A percentile compares a stretch with the other conserved stretches of the same genome.
These are phyloP conservation scores for Pachyseris speciosa DNA, from an alignment of 64 coral and sea anemone species.

Conservation along the genomic window DNA sequence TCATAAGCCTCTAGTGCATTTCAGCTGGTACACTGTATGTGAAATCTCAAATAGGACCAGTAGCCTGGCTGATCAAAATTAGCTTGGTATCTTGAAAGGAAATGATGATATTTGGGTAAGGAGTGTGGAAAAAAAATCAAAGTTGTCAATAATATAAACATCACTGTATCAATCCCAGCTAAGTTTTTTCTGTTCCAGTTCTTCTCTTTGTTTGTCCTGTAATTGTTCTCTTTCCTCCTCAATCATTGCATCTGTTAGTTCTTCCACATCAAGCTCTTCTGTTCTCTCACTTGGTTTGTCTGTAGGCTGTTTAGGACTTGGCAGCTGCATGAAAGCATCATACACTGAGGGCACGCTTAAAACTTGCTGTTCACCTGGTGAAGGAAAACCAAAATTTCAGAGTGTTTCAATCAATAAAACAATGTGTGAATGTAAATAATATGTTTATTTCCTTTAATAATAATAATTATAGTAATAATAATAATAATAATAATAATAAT, in stretches of 20 bases:
- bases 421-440: too few relatives aligned
- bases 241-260: neutral
- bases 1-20: too few relatives aligned
- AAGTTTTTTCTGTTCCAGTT: constrained; percentile 63
- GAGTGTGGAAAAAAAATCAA: neutral
- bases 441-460: too few relatives aligned
- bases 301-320: neutral
- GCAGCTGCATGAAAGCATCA: constrained; percentile 57
- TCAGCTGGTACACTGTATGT: too few relatives aligned
- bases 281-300: neutral
- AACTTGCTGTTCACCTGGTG: constrained; percentile 31
- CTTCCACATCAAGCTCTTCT: constrained; percentile 63
- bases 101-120: too few relatives aligned
- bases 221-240: constrained; percentile 47
- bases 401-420: too few relatives aligned
- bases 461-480: too few relatives aligned
- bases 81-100: too few relatives aligned
- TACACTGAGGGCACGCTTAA: constrained; percentile 45
- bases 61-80: too few relatives aligned
- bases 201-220: constrained; percentile 64
- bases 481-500: too few relatives aligned
- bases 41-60: too few relatives aligned
- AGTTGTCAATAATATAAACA: neutral
- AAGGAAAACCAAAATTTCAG: neutral
- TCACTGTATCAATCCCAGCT: constrained; percentile 50